phyloP scores from a whole-genome alignment of 2,888 invertebrate genomes.

The Cerastis leucographa region DNA sequence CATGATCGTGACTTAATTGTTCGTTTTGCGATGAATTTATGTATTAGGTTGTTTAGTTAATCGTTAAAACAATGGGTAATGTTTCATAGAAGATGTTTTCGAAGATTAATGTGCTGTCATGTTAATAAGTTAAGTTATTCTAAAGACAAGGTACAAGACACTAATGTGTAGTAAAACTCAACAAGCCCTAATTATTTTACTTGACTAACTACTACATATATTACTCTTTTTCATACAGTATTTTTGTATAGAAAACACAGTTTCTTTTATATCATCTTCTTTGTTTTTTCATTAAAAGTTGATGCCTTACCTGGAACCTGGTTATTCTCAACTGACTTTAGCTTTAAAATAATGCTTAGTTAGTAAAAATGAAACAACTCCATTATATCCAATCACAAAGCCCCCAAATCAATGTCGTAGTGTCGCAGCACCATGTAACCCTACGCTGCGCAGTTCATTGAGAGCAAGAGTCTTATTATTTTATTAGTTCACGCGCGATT shows the following conservation, averaged over 20 bases:
- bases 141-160: slow-evolving; percentile 6
- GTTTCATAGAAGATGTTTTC: slow-evolving; percentile 6
- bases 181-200: background rate
- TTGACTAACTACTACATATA: too few relatives aligned
- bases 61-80: slow-evolving; percentile 24
- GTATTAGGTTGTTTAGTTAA: slow-evolving; percentile 20
- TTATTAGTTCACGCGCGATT: slow-evolving; percentile 90
- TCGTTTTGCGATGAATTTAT: slow-evolving; percentile 39
- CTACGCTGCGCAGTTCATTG: slow-evolving; percentile 73
- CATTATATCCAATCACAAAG: background rate
- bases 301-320: background rate
- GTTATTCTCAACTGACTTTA: background rate
- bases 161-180: background rate
- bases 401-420: slow-evolving; percentile 15
- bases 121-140: slow-evolving; percentile 12
- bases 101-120: slow-evolving; percentile 9
- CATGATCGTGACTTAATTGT: slow-evolving; percentile 34
- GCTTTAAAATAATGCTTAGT: background rate
- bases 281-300: background rate
- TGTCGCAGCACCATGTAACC: slow-evolving; percentile 77
- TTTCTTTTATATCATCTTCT: background rate
- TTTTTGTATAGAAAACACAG: background rate
- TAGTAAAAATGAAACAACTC: background rate
- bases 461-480: slow-evolving; percentile 88
- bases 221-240: background rate